Evolutionary conservation across 53 echinoderm and acorn worm genomes (phyloP), one percentile per base, ranked within the genome.

Genomic region (Holothuria scabra): DNA sequence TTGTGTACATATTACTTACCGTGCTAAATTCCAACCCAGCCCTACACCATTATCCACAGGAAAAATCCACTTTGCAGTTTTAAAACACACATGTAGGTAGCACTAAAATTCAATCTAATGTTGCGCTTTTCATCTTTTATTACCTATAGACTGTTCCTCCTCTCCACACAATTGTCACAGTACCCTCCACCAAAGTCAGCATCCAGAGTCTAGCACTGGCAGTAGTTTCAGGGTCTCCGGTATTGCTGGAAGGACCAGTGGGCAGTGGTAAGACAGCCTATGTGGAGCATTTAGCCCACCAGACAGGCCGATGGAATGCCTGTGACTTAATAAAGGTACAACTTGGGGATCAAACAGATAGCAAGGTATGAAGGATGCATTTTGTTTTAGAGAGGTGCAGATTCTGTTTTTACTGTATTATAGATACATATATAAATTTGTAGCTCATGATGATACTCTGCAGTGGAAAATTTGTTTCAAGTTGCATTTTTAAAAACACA

Each of bases 261-360:
- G 96, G 96, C 0, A 91, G 96, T 65, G 96, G 96, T 1, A 96
- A 96, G 88, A 93, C 91, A 4, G 89, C 93, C 66, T 87, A 93
- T 24, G 93, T 96, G 31, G 93, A 96, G 49, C 90, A 96, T 83
- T 82, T 96, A 21, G 93, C 93, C 18, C 76, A 87, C 46, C 62
- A 76, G 72, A 96, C 91, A 6, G 93, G 96, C 20, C 33, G 70
- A 37, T 31, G 32, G 33, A 86, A 79, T n/a, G 59, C 82, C 12
- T 84, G 83, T 38, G 32, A 88, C 34, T 67, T 96, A 33, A 85
- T 91, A 84, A 96, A 91, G 74, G 91, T 96, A n/a, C 96, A 96
- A 75, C 91, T 96, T 9, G 96, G 96, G 12, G 96, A 96, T 61
- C 96, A 96, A 65, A 96, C 93, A 60, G 96, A 96, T 76, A 93